A percentile compares a stretch with the other conserved stretches of the same genome.
Conservation (phyloP, 37 sponge, comb jelly and placozoan species). For the Beroe forskalii region DNA sequence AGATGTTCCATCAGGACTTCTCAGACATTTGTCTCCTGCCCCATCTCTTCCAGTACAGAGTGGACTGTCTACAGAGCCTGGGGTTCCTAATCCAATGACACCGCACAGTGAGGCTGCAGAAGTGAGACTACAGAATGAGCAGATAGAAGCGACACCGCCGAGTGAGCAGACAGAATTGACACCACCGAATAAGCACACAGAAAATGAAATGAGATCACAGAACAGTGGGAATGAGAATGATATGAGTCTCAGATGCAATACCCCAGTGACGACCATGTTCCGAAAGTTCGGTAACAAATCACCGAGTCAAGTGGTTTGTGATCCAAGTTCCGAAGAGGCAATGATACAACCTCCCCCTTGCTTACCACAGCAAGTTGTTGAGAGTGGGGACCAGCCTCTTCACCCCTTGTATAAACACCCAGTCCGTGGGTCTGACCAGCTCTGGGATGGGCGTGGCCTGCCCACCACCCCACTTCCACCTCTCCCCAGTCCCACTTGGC, state of each 20-base stretch:
- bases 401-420: conserved; percentile 20
- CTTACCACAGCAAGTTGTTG: neutral
- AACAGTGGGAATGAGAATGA: too few species aligned
- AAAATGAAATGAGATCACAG: too few species aligned
- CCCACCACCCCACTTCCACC: conserved; percentile 44
- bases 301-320: neutral
- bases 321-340: neutral
- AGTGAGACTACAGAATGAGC: too few species aligned
- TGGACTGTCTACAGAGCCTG: too few species aligned
- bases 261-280: conserved; percentile 20
- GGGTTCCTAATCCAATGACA: neutral
- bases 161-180: too few species aligned
- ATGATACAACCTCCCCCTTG: neutral
- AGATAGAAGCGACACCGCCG: too few species aligned
- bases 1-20: conserved; percentile 22
- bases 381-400: too few species aligned
- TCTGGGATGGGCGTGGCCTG: neutral
- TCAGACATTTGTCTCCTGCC: too few species aligned
- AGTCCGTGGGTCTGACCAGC: conserved; percentile 40
- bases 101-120: neutral
- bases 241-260: neutral
- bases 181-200: too few species aligned
- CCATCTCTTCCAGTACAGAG: too few species aligned
- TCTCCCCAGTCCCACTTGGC: conserved; percentile 6
- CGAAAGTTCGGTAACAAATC: neutral